phyloP scores from a whole-genome alignment of 2,797 vertebrate genomes.

The Sitta carolinensis region DNA sequence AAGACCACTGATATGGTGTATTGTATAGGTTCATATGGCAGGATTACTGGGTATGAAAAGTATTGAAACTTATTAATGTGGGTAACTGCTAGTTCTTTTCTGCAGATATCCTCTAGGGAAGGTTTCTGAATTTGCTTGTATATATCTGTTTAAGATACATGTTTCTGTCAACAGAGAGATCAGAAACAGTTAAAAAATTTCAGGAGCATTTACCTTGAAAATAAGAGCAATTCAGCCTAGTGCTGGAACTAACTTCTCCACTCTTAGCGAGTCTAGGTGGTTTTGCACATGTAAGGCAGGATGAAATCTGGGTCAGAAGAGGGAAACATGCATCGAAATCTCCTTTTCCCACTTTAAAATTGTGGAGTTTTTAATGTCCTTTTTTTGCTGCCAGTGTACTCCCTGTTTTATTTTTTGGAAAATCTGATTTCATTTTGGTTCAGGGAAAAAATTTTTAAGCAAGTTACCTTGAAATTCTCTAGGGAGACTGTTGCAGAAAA shows the following conservation, averaged over 20 bases:
- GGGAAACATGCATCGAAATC: neutral
- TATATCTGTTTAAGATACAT: neutral
- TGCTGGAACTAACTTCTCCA: neutral
- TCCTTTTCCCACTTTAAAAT: rapidly evolving
- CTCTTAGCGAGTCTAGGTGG: neutral
- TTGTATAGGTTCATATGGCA: neutral
- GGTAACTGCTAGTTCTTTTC: neutral
- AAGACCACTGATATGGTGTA: neutral
- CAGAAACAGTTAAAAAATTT: neutral
- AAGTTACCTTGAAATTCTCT: neutral
- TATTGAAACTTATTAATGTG: neutral
- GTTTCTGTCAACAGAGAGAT: neutral
- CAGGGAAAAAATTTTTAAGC: neutral
- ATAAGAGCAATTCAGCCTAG: neutral
- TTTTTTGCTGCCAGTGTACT: neutral
- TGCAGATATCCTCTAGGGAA: neutral
- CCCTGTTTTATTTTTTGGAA: neutral
- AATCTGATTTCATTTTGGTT: neutral
- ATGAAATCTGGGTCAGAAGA: neutral
- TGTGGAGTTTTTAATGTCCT: neutral
- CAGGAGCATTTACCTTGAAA: neutral
- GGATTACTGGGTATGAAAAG: neutral
- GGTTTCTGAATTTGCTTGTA: neutral
- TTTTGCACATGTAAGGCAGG: neutral
- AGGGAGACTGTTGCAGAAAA: neutral